Evolutionary conservation across 2,888 invertebrate species (phyloP), one percentile per base, ranked within the genome.

Genomic region (Eupithecia abbreviata): DNA sequence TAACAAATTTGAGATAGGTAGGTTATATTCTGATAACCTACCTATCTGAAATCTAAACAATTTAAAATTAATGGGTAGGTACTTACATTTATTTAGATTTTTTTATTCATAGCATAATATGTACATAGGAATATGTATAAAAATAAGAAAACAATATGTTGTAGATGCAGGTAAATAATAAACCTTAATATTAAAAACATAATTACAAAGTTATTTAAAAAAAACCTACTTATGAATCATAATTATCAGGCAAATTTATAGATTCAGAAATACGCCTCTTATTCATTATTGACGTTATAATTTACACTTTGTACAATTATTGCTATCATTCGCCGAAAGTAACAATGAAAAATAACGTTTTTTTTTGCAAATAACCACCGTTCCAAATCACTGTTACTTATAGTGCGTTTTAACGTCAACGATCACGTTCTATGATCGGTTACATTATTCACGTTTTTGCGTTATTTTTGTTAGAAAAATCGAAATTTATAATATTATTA

Each of bases 271-370:
- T 62, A 58, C n/a, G 10, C 3, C 58, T 58, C 18, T 7, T 7
- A 45, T 45, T 45, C 5, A 58, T 9, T 58, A 62, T 62, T 62
- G 12, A 62, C 62, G 30, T 30, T 30, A 62, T 45, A 45, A 45
- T 62, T 62, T 62, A 62, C 62, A 62, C 62, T 55, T n/a, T 62
- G 62, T 62, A 62, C 62, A 62, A 62, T 30, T 62, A 62, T 62
- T 62, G 9, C 30, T 62, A 30, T 58, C 1, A 18, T n/a, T n/a
- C n/a, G n/a, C 18, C 4, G 10, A 58, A 55, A 51, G 18, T 18
- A 62, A 18, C 18, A 18, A 3, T 10, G 58, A 58, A 58, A 30
- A 18, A 58, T 58, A 58, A 62, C 10, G n/a, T 0, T 55, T 55
- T n/a, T 55, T 55, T 18, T 55, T 18, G n/a, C 0, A 0, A 18